These are phyloP conservation scores for Xenopus petersii DNA, from an alignment of 2,797 vertebrate genomes.

Conservation along the genomic window DNA sequence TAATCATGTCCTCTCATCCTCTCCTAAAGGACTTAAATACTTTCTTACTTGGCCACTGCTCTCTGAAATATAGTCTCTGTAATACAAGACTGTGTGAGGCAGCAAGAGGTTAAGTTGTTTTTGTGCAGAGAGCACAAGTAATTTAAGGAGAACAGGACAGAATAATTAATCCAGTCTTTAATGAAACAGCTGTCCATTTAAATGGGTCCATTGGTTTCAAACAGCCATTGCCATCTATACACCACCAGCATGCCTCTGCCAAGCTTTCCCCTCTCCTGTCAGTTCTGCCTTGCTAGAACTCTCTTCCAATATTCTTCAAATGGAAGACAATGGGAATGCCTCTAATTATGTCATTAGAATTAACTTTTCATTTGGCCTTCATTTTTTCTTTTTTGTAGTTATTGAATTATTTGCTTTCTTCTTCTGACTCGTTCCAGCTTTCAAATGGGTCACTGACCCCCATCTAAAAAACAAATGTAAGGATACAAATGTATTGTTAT, in stretches of 20 bases:
- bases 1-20: no score
- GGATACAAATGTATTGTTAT: no score
- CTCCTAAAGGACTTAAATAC: constrained; percentile 6
- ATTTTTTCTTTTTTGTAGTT: no score
- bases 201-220: constrained; percentile 41
- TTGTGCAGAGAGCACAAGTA: constrained; percentile 17
- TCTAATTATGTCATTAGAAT: no score
- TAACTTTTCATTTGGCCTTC: no score
- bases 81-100: not conserved
- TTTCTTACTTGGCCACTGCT: constrained; percentile 7
- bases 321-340: not conserved
- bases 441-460: no score
- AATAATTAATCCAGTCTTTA: constrained; percentile 45
- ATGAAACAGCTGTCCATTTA: constrained; percentile 48
- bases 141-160: constrained; percentile 28
- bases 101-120: constrained; percentile 37
- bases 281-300: constrained; percentile 8
- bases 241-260: constrained; percentile 9
- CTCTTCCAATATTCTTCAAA: not conserved
- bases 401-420: no score
- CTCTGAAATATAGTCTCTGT: no score
- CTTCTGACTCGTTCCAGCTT: no score
- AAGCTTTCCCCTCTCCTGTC: constrained; percentile 26
- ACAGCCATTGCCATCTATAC: no score
- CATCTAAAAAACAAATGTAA: no score